phyloP scores from a whole-genome alignment of 2,888 invertebrate genomes.

The Odontocolon sp. region DNA sequence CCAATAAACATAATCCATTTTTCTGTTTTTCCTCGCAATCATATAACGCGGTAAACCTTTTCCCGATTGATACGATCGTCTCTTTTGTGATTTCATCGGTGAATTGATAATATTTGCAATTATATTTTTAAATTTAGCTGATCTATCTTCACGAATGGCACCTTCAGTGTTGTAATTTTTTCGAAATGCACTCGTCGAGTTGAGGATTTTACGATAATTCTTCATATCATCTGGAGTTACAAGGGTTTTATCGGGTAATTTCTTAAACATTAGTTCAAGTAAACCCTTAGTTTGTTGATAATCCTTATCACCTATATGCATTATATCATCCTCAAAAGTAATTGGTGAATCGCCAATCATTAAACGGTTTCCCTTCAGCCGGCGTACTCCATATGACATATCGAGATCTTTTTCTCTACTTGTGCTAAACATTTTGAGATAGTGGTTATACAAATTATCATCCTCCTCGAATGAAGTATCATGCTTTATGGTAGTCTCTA shows the following conservation, averaged over 20 bases:
- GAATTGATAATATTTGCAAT: not conserved
- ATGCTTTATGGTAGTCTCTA: conserved; percentile 76
- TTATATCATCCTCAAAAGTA: conserved; percentile 28
- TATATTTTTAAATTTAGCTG: not conserved
- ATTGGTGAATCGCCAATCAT: conserved; percentile 49
- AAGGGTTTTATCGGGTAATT: conserved; percentile 18
- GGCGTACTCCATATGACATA: conserved; percentile 49
- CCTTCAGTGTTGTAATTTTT: conserved; percentile 34
- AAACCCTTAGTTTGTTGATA: conserved; percentile 49
- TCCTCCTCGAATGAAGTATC: conserved; percentile 65
- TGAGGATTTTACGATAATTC: conserved; percentile 49
- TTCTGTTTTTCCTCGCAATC: not conserved
- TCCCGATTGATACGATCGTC: not conserved
- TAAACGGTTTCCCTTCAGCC: conserved; percentile 34
- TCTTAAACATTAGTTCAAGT: conserved; percentile 55
- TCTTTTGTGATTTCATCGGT: not conserved
- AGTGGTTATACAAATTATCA: conserved; percentile 66
- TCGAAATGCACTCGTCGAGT: conserved; percentile 52
- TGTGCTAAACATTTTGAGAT: conserved; percentile 12
- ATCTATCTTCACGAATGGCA: conserved; percentile 19
- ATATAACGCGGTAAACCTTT: not conserved
- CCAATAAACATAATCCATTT: conserved; percentile 28
- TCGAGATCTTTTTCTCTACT: conserved; percentile 29
- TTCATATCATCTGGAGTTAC: conserved; percentile 22
- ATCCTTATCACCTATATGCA: conserved; percentile 21